Evolutionary conservation across 2,888 invertebrate species (phyloP), one percentile per base, ranked within the genome.

Genomic region (Isotomurus palustris): DNA sequence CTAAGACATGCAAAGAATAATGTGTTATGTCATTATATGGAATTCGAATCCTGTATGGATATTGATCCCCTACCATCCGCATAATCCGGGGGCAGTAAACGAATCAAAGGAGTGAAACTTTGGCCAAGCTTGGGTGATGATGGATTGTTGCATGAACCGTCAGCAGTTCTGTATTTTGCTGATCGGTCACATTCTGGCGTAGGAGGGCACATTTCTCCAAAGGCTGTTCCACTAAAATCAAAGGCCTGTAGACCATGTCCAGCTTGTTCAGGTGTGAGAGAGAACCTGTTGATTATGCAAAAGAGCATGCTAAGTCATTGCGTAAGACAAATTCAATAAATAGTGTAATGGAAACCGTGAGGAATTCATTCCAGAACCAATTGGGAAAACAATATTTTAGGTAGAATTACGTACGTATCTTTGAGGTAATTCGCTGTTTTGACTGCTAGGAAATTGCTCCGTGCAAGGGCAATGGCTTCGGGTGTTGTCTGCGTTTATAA

Each of bases 91-190:
- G 84, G 81, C 63, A 90, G 73, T 19, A 88, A 76, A 64, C 90
- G 80, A 35, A 88, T 76, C 74, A 89, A 88, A 3, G 87, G 82
- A 52, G 87, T 87, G 8, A 88, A 87, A 32, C 89, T 80, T 53
- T 85, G 81, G 1, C 91, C 92, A 88, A 91, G 90, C 25, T 84
- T 83, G 1, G 89, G 82, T 74, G 89, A 87, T 38, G 88, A 80
- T 2, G 92, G 85, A 73, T 93, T 93, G 76, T 93, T 93, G 77
- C 93, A 93, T 72, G 86, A 85, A 0, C 90, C 91, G 44, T 86
- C 86, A 1, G 86, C 82, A 58, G 85, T 84, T 52, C 92, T 81
- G 77, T 85, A 91, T 75, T 88, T 89, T 12, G 49, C 36, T n/a
- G 41, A 49, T 1, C 36, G 38, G 19, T 51, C 40, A 35, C 68